Evolutionary conservation across 2,797 vertebrate genomes (phyloP).

Genomic region (Dallia pectoralis): DNA sequence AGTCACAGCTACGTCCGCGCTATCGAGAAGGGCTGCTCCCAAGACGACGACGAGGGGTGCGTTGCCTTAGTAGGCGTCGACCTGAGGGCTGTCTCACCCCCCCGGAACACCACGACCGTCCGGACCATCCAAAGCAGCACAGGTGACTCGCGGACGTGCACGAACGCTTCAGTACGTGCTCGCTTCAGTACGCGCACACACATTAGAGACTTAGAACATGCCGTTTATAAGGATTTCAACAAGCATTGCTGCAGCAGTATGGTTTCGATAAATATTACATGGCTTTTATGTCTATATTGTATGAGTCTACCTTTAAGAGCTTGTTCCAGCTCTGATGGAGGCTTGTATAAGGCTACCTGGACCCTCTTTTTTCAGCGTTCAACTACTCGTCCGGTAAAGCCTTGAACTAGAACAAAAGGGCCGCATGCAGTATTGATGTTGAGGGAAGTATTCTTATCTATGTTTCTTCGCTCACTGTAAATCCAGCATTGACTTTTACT

Average conservation of each 20-base stretch:
- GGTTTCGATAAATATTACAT: slow-evolving; percentile 50
- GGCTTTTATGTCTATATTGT: slow-evolving; percentile 23
- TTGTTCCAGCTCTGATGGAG: slow-evolving; percentile 53
- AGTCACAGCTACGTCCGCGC: slow-evolving; percentile 97
- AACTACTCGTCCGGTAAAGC: slow-evolving; percentile 55
- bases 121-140: slow-evolving; percentile 98
- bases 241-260: slow-evolving; percentile 50
- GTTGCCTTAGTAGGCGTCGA: slow-evolving; percentile 25
- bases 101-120: slow-evolving; percentile 87
- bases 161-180: not conserved
- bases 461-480: slow-evolving; percentile 42
- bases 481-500: slow-evolving; percentile 30
- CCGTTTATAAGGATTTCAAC: too few relatives aligned
- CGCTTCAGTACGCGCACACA: slow-evolving; percentile 3
- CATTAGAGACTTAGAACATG: too few relatives aligned
- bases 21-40: slow-evolving; percentile 96
- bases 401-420: slow-evolving; percentile 56
- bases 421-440: slow-evolving; percentile 65
- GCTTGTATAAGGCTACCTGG: slow-evolving; percentile 35
- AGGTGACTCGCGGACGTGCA: slow-evolving; percentile 73
- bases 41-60: slow-evolving; percentile 83
- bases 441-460: slow-evolving; percentile 50
- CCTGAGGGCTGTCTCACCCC: slow-evolving; percentile 79
- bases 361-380: slow-evolving; percentile 63
- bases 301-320: slow-evolving; percentile 35